These are phyloP conservation scores for Propithecus deckenii DNA, from an alignment of 2,797 vertebrate species.

Conservation along the genomic window DNA sequence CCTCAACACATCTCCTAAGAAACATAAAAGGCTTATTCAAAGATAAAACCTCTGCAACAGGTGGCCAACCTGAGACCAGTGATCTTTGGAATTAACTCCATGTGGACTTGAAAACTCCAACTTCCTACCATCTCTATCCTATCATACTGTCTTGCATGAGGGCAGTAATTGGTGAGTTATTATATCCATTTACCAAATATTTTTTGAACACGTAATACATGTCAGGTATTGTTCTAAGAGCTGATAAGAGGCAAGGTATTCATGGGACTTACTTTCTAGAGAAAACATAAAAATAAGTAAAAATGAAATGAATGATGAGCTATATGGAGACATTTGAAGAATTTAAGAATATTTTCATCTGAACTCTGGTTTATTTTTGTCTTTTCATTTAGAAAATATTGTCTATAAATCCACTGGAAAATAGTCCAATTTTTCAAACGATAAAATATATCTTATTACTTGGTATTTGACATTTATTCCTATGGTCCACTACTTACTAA, in stretches of 20 bases:
- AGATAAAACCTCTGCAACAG: not conserved
- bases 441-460: not conserved
- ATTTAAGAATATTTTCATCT: not conserved
- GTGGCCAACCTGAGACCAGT: not conserved
- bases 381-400: not conserved
- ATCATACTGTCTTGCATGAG: not conserved
- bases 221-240: not conserved
- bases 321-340: not conserved
- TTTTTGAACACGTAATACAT: not conserved
- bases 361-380: not conserved
- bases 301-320: not conserved
- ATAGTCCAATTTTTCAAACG: not conserved
- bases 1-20: not conserved
- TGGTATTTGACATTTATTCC: not conserved
- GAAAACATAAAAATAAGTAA: not conserved
- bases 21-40: conserved; percentile 25
- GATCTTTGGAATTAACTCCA: conserved; percentile 16
- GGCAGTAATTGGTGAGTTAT: not conserved
- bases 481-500: not conserved
- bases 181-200: not conserved
- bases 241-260: not conserved
- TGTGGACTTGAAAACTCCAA: not conserved
- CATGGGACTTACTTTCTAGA: not conserved
- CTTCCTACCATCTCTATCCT: not conserved
- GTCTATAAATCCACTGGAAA: not conserved